These are phyloP conservation scores for Atethmia centrago DNA, from an alignment of 2,888 invertebrate species.

Conservation along the genomic window DNA sequence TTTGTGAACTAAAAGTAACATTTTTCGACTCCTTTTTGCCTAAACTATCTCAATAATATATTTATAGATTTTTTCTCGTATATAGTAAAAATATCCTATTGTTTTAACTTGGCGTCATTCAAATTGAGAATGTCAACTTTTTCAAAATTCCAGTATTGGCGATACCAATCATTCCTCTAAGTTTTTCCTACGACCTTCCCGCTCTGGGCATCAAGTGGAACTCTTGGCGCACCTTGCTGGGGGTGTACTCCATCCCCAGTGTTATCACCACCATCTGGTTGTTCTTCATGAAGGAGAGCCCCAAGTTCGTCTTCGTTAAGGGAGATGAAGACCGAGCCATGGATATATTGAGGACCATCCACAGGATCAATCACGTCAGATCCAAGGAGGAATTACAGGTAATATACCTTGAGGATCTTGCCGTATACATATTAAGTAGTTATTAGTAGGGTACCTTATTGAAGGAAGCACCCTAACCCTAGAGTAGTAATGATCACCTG, in stretches of 20 bases:
- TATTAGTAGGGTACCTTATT: not conserved
- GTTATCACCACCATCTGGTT: constrained; percentile 90
- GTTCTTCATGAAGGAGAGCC: constrained; percentile 93
- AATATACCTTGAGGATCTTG: constrained; percentile 2
- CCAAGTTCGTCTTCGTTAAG: constrained; percentile 92
- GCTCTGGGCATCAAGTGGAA: constrained; percentile 90
- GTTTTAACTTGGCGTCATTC: not conserved
- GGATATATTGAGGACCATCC: constrained; percentile 75
- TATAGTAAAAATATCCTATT: too few relatives aligned
- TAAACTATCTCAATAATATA: too few relatives aligned
- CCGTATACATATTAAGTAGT: too few relatives aligned
- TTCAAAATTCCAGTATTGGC: constrained; percentile 89
- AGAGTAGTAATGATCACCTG: not conserved
- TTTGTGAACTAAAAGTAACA: too few relatives aligned
- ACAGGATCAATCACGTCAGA: constrained; percentile 75
- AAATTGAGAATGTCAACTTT: not conserved
- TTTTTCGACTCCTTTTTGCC: too few relatives aligned
- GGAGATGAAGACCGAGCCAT: constrained; percentile 90
- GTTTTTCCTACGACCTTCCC: constrained; percentile 79
- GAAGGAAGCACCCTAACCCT: not conserved
- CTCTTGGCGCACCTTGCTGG: constrained; percentile 94
- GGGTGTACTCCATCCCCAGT: constrained; percentile 92
- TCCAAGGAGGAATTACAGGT: constrained; percentile 75
- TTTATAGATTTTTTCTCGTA: too few relatives aligned
- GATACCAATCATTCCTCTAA: constrained; percentile 91